Conservation (phyloP, 2,797 vertebrate genomes). For the Poeciliopsis turneri region DNA sequence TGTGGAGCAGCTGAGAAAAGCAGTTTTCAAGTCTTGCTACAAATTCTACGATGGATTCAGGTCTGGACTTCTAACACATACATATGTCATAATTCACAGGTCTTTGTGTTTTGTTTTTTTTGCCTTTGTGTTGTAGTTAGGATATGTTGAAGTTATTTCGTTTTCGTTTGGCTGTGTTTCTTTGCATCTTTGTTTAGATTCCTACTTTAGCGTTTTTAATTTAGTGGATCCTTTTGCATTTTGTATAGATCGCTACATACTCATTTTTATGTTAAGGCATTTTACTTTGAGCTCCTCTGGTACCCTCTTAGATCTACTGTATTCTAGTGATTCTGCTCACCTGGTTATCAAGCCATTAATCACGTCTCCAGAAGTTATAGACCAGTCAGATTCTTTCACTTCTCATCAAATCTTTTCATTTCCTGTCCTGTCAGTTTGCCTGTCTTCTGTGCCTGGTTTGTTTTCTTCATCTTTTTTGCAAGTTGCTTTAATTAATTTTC, state of each 20-base stretch:
- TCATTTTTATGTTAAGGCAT: neutral
- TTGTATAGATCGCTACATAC: neutral
- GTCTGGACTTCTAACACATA: neutral
- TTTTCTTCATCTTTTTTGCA: neutral
- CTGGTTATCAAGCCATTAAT: neutral
- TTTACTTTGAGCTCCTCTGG: neutral
- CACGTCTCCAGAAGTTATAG: neutral
- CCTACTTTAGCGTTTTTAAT: neutral
- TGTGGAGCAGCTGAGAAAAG: neutral
- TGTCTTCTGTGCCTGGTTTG: neutral
- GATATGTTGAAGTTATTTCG: neutral
- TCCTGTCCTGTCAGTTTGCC: neutral
- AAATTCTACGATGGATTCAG: neutral
- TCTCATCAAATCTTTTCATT: neutral
- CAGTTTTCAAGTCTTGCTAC: neutral
- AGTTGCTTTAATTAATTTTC: neutral
- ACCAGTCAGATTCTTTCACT: neutral
- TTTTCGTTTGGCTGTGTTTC: neutral
- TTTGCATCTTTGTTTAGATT: neutral
- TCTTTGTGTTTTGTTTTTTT: neutral
- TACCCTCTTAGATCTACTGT: neutral
- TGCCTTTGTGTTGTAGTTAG: neutral
- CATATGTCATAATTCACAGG: neutral
- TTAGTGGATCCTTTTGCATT: neutral
- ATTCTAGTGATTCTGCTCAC: neutral